Percentiles rank a stretch among this genome's conserved stretches.
These are phyloP conservation scores for Loris lydekkerianus DNA, from an alignment of 2,797 vertebrate genomes.

Conservation along the genomic window DNA sequence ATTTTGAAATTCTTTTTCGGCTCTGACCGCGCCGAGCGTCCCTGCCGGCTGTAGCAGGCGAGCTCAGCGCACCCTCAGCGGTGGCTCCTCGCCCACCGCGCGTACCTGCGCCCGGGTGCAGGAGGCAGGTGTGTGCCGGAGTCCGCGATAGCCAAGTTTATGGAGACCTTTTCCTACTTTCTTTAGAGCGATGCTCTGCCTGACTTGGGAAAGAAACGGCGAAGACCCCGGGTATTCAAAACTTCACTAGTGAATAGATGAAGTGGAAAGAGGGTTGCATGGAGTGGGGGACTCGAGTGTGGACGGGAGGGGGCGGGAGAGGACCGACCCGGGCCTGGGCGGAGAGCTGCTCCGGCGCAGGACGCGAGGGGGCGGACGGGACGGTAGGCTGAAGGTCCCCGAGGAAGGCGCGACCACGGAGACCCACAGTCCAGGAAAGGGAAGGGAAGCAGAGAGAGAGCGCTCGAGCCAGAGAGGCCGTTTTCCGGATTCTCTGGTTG, in stretches of 20 bases:
- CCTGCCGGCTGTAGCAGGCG: not conserved
- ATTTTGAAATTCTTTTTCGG: not conserved
- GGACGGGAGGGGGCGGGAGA: not conserved
- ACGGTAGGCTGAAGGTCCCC: fast-evolving
- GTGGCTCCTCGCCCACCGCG: not conserved
- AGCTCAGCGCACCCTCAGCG: not conserved
- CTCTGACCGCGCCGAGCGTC: not conserved
- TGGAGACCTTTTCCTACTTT: not conserved
- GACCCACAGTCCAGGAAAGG: fast-evolving
- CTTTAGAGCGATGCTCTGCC: not conserved
- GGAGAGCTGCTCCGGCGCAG: fast-evolving
- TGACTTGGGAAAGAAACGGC: not conserved
- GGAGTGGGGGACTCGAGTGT: not conserved
- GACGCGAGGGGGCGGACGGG: fast-evolving
- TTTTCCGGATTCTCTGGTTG: not conserved
- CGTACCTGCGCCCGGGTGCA: not conserved
- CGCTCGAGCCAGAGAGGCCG: not conserved
- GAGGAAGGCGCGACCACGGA: fast-evolving
- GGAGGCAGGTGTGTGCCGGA: constrained; percentile 51
- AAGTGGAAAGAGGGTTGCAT: not conserved
- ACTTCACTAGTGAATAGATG: not conserved
- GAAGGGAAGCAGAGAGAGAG: not conserved
- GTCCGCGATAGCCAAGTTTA: constrained; percentile 61
- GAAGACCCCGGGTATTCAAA: not conserved
- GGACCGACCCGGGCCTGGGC: no score